Evolutionary conservation across 2,797 vertebrate genomes (phyloP), one percentile per base, ranked within the genome.

Genomic region (Philypnodon macrostomus): DNA sequence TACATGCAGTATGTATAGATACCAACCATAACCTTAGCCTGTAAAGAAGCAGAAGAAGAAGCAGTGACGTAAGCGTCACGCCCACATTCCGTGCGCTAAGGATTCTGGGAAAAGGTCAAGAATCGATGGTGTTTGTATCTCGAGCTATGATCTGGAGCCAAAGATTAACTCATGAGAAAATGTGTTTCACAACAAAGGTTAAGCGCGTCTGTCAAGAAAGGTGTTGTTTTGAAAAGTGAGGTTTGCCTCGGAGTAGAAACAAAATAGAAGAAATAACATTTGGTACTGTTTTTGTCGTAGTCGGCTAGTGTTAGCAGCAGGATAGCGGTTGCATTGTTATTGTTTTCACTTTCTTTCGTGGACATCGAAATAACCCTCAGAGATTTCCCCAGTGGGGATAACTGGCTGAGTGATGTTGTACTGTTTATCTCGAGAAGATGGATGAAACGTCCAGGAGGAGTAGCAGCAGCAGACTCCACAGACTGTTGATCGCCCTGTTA

Each of bases 401-500:
- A 63, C 74, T 33, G 49, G 55, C 55, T 56, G 58, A 88, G 91
- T 84, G 86, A 92, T 90, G 89, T 70, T 69, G 69, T 80, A 85
- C 72, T 85, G 76, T 78, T 65, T 78, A 50, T 77, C 59, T 40
- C 67, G 75, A 70, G 91, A 91, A 91, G 75, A 94, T 94, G 93
- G 93, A 94, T 93, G 93, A 93, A 62, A 92, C 89, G 80, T 92
- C 91, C 86, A 90, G 72, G 85, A 89, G 67, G 69, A 91, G n/a
- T n/a, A n/a, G 73, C 82, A 89, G 64, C 70, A 91, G 77, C 88
- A 88, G 71, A 78, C 93, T 90, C 78, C 89, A 92, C 79, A 82
- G 92, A 62, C 87, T 92, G 54, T 78, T 95, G 44, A 72, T 94
- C 83, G 91, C 89, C 66, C 82, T 97, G 86, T 80, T 94, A 64